Conservation (phyloP, 2,797 vertebrate genomes). For the Streptopelia turtur region DNA sequence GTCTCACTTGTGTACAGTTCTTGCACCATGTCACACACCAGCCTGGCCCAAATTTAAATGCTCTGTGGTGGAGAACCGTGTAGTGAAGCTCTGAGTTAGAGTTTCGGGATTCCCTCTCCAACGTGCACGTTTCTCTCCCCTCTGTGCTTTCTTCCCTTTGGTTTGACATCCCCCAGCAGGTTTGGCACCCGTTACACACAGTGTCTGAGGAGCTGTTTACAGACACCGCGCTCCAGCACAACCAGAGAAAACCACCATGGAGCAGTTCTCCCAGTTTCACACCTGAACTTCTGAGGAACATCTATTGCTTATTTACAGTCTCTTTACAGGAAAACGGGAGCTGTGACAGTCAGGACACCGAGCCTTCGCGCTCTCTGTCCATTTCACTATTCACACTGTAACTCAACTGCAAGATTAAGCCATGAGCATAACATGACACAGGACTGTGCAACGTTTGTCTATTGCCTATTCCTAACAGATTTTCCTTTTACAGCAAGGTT, state of each 20-base stretch:
- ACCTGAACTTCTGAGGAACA: background rate
- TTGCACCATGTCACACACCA: background rate
- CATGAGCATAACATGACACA: fast-evolving
- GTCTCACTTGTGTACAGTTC: background rate
- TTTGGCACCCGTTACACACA: fast-evolving
- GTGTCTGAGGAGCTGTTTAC: background rate
- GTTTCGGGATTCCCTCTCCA: background rate
- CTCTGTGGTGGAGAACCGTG: background rate
- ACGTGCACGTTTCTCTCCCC: background rate
- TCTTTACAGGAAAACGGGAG: background rate
- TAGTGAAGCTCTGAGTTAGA: background rate
- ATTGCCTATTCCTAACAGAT: fast-evolving
- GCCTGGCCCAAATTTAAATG: background rate
- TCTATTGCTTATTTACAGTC: background rate
- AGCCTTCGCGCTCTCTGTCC: background rate
- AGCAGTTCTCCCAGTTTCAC: background rate
- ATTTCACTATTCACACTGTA: fast-evolving
- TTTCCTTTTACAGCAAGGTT: background rate
- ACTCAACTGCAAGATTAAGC: background rate
- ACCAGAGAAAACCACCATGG: too few species aligned
- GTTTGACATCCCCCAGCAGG: background rate
- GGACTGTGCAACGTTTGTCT: fast-evolving
- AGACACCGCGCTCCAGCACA: fast-evolving
- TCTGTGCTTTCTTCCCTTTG: background rate
- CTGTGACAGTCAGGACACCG: fast-evolving